A percentile compares a stretch with the other conserved stretches of the same genome.
phyloP scores from a whole-genome alignment of 2,797 vertebrate species.

The Paratrypauchen microcephalus region DNA sequence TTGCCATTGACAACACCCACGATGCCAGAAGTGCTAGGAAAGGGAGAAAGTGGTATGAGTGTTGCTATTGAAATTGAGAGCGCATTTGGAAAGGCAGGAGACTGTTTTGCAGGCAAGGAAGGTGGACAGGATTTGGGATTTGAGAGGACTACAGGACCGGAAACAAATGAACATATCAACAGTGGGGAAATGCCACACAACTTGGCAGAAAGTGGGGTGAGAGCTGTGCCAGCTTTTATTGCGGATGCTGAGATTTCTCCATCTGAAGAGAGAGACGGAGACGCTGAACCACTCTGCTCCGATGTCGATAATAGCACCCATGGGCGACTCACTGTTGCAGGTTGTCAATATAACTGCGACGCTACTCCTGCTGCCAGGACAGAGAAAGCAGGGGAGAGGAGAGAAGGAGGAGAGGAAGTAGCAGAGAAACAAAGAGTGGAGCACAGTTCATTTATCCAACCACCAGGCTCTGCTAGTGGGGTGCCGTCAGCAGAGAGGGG shows the following conservation, averaged over 20 bases:
- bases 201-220: conserved; percentile 60
- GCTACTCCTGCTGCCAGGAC: conserved; percentile 44
- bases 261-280: conserved; percentile 56
- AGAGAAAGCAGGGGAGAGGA: conserved; percentile 50
- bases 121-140: conserved; percentile 43
- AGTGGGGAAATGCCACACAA: conserved; percentile 72
- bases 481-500: conserved; percentile 69
- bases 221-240: conserved; percentile 45
- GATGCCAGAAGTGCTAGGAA: conserved; percentile 76
- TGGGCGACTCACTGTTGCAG: conserved; percentile 54
- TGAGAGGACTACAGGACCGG: conserved; percentile 52
- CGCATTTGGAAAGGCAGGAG: conserved; percentile 42
- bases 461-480: conserved; percentile 61
- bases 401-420: conserved; percentile 53
- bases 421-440: conserved; percentile 58
- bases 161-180: conserved; percentile 59
- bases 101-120: conserved; percentile 54
- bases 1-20: conserved; percentile 82
- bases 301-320: conserved; percentile 54
- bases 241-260: conserved; percentile 50
- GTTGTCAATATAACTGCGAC: conserved; percentile 61
- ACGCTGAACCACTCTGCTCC: conserved; percentile 51
- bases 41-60: conserved; percentile 65
- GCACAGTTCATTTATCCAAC: conserved; percentile 68
- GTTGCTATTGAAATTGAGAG: conserved; percentile 52